These are phyloP conservation scores for Equus przewalskii DNA, from an alignment of 2,113 vertebrate species.

Conservation along the genomic window DNA sequence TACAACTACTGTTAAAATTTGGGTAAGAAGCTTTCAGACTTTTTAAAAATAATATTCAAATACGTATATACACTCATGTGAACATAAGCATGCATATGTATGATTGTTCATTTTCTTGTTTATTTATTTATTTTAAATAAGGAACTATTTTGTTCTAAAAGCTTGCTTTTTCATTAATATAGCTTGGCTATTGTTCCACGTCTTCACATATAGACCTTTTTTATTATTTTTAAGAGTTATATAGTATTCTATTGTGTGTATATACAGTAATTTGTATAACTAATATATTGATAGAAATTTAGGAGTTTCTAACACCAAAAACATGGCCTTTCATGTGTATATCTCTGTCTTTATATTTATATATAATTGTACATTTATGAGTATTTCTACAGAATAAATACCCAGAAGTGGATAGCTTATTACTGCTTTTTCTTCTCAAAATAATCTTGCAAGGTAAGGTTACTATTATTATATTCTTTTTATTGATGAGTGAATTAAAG, in stretches of 20 bases:
- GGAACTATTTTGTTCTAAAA: background rate
- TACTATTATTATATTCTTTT: background rate
- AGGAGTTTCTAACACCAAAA: background rate
- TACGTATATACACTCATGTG: background rate
- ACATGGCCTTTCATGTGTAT: background rate
- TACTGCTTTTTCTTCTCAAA: conserved; percentile 37
- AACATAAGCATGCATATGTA: background rate
- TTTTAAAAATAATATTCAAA: conserved; percentile 3
- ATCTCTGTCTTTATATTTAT: background rate
- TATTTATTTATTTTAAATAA: conserved; percentile 31
- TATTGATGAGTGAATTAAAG: conserved; percentile 1
- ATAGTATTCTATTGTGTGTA: background rate
- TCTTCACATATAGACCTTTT: background rate
- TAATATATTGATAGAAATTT: background rate
- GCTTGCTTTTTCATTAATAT: background rate
- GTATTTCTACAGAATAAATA: background rate
- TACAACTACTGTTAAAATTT: background rate
- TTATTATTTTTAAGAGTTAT: conserved; percentile 17
- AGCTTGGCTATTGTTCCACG: background rate
- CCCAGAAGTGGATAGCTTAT: background rate
- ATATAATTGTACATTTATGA: background rate
- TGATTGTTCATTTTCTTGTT: background rate
- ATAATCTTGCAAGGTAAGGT: background rate
- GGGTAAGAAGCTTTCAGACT: background rate
- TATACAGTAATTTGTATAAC: background rate